These are phyloP conservation scores for Palythoa caribaeorum DNA, from an alignment of 92 coral and sea anemone species.

Conservation along the genomic window DNA sequence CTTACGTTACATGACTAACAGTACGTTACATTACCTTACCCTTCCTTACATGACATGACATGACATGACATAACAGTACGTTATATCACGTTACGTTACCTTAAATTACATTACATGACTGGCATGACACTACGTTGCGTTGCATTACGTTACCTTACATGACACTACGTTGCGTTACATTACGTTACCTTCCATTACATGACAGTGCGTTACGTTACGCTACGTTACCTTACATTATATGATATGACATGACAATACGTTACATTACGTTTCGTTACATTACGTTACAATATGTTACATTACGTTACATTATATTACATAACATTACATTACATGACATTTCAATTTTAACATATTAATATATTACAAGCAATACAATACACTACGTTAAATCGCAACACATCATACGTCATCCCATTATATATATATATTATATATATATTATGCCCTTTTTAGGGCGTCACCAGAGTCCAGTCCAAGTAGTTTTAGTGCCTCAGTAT, in stretches of 20 bases:
- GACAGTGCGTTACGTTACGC: slow-evolving; percentile 4
- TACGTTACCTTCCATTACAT: background rate
- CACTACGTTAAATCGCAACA: no score
- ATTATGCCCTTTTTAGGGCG: no score
- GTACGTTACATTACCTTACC: background rate
- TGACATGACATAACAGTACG: background rate
- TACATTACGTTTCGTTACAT: background rate
- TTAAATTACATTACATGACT: background rate
- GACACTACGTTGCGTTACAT: background rate
- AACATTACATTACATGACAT: background rate
- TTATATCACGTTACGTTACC: background rate
- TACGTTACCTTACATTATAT: background rate
- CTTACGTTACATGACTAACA: background rate
- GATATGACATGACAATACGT: background rate
- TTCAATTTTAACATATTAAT: background rate
- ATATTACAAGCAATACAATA: no score
- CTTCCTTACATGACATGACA: background rate
- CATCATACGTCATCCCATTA: no score
- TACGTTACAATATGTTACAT: background rate
- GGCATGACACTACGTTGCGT: slow-evolving; percentile 10
- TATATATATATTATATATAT: no score
- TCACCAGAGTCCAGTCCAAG: no score
- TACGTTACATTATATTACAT: background rate
- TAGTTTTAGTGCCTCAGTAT: no score
- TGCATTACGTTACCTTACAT: slow-evolving; percentile 1